phyloP scores from a whole-genome alignment of 2,113 vertebrate genomes.

The Saguinus midas region DNA sequence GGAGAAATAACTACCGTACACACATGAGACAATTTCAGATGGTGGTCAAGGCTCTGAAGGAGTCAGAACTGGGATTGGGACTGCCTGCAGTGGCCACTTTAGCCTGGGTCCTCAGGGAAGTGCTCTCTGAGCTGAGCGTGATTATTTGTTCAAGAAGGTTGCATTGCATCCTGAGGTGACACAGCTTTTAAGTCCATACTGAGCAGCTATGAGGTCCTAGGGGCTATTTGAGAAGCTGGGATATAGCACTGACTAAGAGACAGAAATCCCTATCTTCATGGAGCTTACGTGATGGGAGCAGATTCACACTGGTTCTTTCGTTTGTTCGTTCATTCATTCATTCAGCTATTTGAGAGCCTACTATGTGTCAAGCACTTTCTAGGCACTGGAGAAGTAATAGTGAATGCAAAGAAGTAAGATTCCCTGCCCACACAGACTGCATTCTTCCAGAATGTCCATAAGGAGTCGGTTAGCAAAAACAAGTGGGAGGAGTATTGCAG shows the following conservation, averaged over 20 bases:
- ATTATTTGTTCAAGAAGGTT: not conserved
- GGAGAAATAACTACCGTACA: not conserved
- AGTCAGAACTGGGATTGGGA: not conserved
- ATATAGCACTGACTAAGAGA: not conserved
- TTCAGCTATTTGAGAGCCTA: not conserved
- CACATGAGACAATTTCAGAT: not conserved
- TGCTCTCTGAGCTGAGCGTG: not conserved
- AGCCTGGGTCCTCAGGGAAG: not conserved
- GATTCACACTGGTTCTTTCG: not conserved
- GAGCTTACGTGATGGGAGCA: not conserved
- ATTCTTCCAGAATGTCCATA: not conserved
- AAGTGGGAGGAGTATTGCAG: not conserved
- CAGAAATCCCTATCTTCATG: not conserved
- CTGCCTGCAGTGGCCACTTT: not conserved
- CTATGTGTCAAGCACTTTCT: not conserved
- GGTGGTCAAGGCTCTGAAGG: not conserved
- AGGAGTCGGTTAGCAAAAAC: not conserved
- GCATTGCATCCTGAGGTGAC: not conserved
- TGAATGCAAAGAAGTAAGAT: not conserved
- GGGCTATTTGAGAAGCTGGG: not conserved
- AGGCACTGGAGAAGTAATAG: not conserved
- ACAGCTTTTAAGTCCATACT: not conserved
- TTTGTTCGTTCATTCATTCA: not conserved
- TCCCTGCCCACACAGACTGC: not conserved
- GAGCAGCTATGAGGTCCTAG: not conserved